Conservation (phyloP, 1,140 invertebrate genomes). For the Sarcophaga peregrina region DNA sequence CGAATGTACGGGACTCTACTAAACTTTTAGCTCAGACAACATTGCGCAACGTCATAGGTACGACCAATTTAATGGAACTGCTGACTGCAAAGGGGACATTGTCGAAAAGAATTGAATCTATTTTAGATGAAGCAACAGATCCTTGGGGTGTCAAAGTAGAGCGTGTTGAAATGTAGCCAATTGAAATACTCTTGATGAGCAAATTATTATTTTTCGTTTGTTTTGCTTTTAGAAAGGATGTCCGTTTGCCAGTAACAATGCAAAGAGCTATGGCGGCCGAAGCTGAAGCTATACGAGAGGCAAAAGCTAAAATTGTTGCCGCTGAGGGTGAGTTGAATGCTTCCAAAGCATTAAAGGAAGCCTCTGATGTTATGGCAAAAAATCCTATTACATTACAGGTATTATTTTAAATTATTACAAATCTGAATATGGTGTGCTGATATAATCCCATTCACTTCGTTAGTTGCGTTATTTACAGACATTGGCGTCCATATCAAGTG, state of each 20-base stretch:
- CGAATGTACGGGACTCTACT: conserved; percentile 81
- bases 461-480: conserved; percentile 74
- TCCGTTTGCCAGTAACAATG: conserved; percentile 82
- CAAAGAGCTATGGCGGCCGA: conserved; percentile 88
- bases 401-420: conserved; percentile 34
- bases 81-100: conserved; percentile 51
- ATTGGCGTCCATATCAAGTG: conserved; percentile 91
- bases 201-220: neutral
- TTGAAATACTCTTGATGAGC: neutral
- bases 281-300: conserved; percentile 80
- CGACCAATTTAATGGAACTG: conserved; percentile 84
- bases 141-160: conserved; percentile 96
- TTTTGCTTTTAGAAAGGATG: conserved; percentile 80
- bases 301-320: conserved; percentile 81
- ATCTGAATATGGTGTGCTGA: neutral
- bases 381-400: conserved; percentile 90
- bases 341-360: conserved; percentile 87
- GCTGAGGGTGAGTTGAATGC: conserved; percentile 90
- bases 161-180: conserved; percentile 88
- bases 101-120: conserved; percentile 49
- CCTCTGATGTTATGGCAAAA: conserved; percentile 90
- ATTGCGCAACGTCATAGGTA: conserved; percentile 88
- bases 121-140: conserved; percentile 53
- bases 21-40: conserved; percentile 85
- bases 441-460: neutral